phyloP scores from a whole-genome alignment of 2,797 vertebrate species.

The Cossypha heuglini region DNA sequence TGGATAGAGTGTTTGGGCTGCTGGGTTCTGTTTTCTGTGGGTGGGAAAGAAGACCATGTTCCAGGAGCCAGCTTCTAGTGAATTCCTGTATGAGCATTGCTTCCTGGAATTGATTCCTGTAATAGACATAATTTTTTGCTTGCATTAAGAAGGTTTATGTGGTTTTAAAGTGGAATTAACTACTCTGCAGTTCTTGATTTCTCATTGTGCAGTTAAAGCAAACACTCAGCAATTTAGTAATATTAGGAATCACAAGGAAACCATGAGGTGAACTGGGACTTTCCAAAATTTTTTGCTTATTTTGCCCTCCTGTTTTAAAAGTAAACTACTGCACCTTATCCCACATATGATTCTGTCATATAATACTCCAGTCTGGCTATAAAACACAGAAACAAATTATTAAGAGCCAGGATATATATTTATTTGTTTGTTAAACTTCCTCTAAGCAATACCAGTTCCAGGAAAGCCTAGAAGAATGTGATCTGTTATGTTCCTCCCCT shows the following conservation, averaged over 20 bases:
- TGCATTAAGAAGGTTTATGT: not conserved
- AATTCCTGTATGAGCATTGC: not conserved
- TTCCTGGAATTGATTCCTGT: not conserved
- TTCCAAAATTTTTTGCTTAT: not conserved
- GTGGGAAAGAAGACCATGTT: not conserved
- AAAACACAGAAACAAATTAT: not conserved
- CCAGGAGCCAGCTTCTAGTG: not conserved
- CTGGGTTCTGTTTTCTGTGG: not conserved
- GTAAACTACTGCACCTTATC: not conserved
- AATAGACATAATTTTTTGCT: not conserved
- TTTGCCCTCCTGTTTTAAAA: not conserved
- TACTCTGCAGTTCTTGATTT: not conserved
- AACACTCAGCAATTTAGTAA: not conserved
- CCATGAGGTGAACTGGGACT: not conserved
- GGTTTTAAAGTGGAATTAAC: not conserved
- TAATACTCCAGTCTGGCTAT: not conserved
- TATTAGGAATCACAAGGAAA: not conserved
- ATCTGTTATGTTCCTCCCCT: not conserved
- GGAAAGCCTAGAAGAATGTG: not conserved
- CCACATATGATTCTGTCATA: not conserved
- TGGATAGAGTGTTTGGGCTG: not conserved
- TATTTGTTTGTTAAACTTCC: not conserved
- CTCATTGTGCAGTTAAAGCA: not conserved
- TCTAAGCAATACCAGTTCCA: not conserved
- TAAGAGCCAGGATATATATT: not conserved